Base-by-base conservation (phyloP, 2,888 invertebrate genomes). In the Thalpophila matura region DNA sequence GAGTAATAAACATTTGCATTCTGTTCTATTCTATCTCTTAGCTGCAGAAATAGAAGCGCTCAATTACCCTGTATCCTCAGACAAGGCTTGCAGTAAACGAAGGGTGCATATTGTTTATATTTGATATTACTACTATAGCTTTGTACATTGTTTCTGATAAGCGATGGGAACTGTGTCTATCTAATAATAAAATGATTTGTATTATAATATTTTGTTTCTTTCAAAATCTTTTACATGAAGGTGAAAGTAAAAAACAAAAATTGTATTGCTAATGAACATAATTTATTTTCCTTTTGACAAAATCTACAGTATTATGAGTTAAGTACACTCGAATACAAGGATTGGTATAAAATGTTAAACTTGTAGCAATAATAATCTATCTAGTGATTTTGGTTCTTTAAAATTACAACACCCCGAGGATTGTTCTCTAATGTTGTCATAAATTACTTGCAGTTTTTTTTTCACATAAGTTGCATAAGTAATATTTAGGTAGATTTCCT, bases 101-200 rank as follows among this genome's bases (percentile, higher is more conserved):
- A 94, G 94, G 94, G 95, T 94, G 95, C 95, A 94, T 94, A 94
- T 94, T 95, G 94, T 95, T 95, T 95, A 94, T 95, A 95, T 94
- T 94, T 95, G 95, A 95, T 95, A 95, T 95, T 95, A 94, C 95
- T 95, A 95, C 94, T 95, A 95, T 96, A 96, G 96, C 96, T 96
- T 96, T 96, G 96, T 96, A 96, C 96, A 96, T 96, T 96, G 95
- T 96, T 96, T 96, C 96, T 96, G 95, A 96, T 96, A 96, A 96
- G 96, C 96, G 95, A 95, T 95, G 95, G 96, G 96, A 96, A 96
- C 96, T 96, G 96, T 96, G 96, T 96, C 96, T 96, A 96, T 96
- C 95, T 95, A 95, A 96, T 95, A 95, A 95, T 95, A 95, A 95
- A 96, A 96, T 96, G 96, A 96, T 96, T 96, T 96, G 96, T 96